Evolutionary conservation across 2,797 vertebrate genomes (phyloP).

Genomic region (Enoplosus armatus): DNA sequence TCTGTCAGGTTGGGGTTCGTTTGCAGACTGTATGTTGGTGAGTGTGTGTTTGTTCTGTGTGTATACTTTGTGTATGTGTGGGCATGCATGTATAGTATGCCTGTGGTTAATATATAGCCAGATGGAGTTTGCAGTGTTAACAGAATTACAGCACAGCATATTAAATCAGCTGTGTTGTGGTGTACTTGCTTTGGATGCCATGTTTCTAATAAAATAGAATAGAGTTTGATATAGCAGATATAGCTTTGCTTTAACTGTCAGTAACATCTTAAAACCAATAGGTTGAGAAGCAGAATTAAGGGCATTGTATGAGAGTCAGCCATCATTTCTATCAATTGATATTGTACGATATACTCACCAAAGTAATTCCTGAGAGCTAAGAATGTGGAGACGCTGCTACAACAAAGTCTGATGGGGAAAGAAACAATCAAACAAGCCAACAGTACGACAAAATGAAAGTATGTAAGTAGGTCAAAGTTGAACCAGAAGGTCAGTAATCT

Average conservation of each 20-base stretch:
- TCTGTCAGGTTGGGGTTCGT: conserved; percentile 52
- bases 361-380: neutral
- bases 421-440: neutral
- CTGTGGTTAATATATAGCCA: conserved; percentile 42
- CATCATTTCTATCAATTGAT: neutral
- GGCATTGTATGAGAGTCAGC: neutral
- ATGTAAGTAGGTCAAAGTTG: neutral
- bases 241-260: neutral
- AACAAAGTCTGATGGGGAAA: neutral
- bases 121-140: conserved; percentile 49
- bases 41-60: conserved; percentile 7
- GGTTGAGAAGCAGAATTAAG: neutral
- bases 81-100: conserved; percentile 25
- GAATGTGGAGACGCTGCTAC: neutral
- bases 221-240: too few relatives aligned
- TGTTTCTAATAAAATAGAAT: conserved; percentile 10
- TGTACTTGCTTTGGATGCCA: neutral
- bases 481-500: neutral
- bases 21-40: conserved; percentile 44
- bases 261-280: neutral
- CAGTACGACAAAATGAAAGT: too few relatives aligned
- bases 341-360: neutral
- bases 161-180: conserved; percentile 16
- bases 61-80: conserved; percentile 2
- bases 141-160: conserved; percentile 13